These are phyloP conservation scores for Ceratina japonica DNA, from an alignment of 1,140 invertebrate species.

Conservation along the genomic window DNA sequence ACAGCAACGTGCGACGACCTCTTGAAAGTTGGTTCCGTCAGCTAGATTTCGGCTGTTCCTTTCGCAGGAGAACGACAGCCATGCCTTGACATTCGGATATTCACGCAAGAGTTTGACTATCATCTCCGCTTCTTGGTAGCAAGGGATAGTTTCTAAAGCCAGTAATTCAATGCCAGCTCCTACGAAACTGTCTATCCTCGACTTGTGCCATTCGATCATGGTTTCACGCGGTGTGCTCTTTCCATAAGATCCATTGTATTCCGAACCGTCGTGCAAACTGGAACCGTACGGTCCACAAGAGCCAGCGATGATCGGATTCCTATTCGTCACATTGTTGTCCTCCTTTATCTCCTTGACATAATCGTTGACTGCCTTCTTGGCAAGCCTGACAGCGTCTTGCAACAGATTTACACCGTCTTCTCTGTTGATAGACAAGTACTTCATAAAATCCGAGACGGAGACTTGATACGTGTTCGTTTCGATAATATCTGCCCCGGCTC, in stretches of 20 bases:
- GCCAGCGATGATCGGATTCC: slow-evolving; percentile 84
- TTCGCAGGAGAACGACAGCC: slow-evolving; percentile 91
- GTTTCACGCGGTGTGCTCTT: slow-evolving; percentile 83
- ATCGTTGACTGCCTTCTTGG: slow-evolving; percentile 81
- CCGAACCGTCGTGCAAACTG: slow-evolving; percentile 91
- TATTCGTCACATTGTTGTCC: slow-evolving; percentile 50
- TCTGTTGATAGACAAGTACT: slow-evolving; percentile 83
- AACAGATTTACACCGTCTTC: slow-evolving; percentile 85
- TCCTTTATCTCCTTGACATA: slow-evolving; percentile 78
- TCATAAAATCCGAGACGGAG: slow-evolving; percentile 87
- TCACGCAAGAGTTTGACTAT: slow-evolving; percentile 87
- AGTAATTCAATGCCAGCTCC: slow-evolving; percentile 89
- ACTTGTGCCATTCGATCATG: slow-evolving; percentile 89
- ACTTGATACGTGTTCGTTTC: slow-evolving; percentile 95
- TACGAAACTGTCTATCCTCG: slow-evolving; percentile 87
- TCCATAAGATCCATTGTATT: slow-evolving; percentile 92
- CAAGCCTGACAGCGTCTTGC: slow-evolving; percentile 84
- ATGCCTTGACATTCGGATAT: slow-evolving; percentile 86
- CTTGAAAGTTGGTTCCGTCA: slow-evolving; percentile 87
- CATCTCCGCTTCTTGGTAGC: slow-evolving; percentile 88
- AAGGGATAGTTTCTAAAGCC: slow-evolving; percentile 94
- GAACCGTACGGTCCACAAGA: slow-evolving; percentile 96
- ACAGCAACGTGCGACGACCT: slow-evolving; percentile 83
- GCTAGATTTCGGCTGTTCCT: slow-evolving; percentile 84
- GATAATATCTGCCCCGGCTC: slow-evolving; percentile 90